phyloP scores from a whole-genome alignment of 2,888 invertebrate species.

The Drosophila picticornis region DNA sequence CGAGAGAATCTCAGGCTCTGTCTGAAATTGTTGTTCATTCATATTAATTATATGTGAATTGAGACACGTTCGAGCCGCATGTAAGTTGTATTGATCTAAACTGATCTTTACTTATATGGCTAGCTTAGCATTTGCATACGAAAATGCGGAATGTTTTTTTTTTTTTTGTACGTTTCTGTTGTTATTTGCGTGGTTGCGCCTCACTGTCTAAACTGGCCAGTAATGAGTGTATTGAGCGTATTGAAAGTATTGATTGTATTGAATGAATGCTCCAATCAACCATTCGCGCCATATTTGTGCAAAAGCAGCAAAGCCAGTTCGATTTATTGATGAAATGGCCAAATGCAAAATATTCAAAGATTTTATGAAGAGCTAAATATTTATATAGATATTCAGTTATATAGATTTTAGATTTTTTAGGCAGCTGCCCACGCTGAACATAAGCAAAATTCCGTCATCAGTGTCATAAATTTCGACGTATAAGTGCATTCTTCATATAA shows the following conservation, averaged over 20 bases:
- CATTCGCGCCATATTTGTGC: slow-evolving; percentile 69
- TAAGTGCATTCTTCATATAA: slow-evolving; percentile 65
- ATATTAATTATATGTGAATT: slow-evolving; percentile 75
- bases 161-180: not conserved
- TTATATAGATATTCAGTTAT: not conserved
- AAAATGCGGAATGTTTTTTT: slow-evolving; percentile 46
- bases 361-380: slow-evolving; percentile 34
- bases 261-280: slow-evolving; percentile 23
- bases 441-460: slow-evolving; percentile 58
- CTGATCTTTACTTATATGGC: slow-evolving; percentile 58
- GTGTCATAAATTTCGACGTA: slow-evolving; percentile 68
- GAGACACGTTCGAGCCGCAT: slow-evolving; percentile 66
- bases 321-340: slow-evolving; percentile 69
- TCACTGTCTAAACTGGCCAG: slow-evolving; percentile 46
- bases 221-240: slow-evolving; percentile 9
- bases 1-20: slow-evolving; percentile 10
- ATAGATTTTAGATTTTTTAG: slow-evolving; percentile 16
- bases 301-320: slow-evolving; percentile 39
- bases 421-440: slow-evolving; percentile 37
- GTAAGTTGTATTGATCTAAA: slow-evolving; percentile 35
- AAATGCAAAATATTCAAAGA: slow-evolving; percentile 44
- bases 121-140: slow-evolving; percentile 62
- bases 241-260: slow-evolving; percentile 20
- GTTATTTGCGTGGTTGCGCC: slow-evolving; percentile 60
- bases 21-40: slow-evolving; percentile 51